phyloP scores from a whole-genome alignment of 2,113 vertebrate genomes.

The Forbesichthys agassizii region DNA sequence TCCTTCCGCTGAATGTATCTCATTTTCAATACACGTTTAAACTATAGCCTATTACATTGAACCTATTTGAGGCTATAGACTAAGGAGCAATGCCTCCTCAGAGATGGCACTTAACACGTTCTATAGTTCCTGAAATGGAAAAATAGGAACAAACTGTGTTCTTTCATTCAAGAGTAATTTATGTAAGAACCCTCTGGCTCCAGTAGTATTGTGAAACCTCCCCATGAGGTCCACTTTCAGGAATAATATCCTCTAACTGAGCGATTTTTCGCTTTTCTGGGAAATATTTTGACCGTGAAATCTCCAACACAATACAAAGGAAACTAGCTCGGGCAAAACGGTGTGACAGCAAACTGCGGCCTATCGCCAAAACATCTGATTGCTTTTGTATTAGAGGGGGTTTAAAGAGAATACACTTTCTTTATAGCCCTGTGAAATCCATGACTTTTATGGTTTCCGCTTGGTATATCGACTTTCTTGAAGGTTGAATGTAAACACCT shows the following conservation, averaged over 20 bases:
- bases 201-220: constrained; percentile 47
- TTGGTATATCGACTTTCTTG: constrained; percentile 31
- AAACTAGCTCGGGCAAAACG: constrained; percentile 17
- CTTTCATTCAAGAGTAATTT: constrained; percentile 22
- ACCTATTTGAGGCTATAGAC: neutral
- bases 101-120: constrained; percentile 18
- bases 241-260: constrained; percentile 49
- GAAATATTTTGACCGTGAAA: constrained; percentile 53
- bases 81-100: neutral
- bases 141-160: neutral
- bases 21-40: constrained; percentile 1
- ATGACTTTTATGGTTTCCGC: constrained; percentile 26
- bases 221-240: constrained; percentile 31
- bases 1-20: neutral
- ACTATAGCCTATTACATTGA: constrained; percentile 14
- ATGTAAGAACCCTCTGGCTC: constrained; percentile 30
- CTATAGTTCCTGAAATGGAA: constrained; percentile 6
- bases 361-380: constrained; percentile 36
- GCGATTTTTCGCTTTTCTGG: constrained; percentile 39
- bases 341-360: constrained; percentile 32
- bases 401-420: constrained; percentile 31
- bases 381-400: constrained; percentile 35
- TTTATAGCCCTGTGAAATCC: constrained; percentile 41
- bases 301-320: constrained; percentile 43
- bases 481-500: constrained; percentile 14